Evolutionary conservation across 1,140 invertebrate species (phyloP), one percentile per base, ranked within the genome.

Genomic region (Drosophila tropicalis): DNA sequence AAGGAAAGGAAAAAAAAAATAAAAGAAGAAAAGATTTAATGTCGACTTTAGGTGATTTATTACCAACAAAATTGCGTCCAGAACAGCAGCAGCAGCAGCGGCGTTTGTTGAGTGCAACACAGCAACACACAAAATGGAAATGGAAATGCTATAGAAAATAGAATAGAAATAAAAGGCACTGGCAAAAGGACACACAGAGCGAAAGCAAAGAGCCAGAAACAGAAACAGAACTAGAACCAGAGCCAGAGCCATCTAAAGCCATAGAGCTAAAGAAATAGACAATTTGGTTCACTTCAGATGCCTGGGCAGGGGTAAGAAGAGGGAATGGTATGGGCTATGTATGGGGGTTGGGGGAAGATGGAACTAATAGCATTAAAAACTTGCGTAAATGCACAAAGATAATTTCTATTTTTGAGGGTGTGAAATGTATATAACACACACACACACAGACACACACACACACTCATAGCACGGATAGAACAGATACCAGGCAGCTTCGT

Each of bases 31-130:
- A 79, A 91, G 90, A 91, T 91, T 91, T 91, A 91, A 91, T 91
- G 90, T 91, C 90, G 90, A 91, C 90, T 91, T 91, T 91, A 74
- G 86, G 90, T 91, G 90, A 91, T 91, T 91, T 91, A 91, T 91
- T 91, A 87, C 90, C 78, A 90, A 89, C 81, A 91, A 91, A 91
- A 91, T 91, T 91, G 90, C 86, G 90, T 91, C 81, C 87, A 91
- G 74, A 76, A 72, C 78, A 71, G 63, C 76, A 36, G 64, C 57
- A 39, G 12, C 10, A 39, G 36, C 78, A 71, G 63, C 76, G 17
- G 64, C 64, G 67, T 72, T 68, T 67, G 82, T 86, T 78, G 78
- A 86, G 79, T 86, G 82, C 82, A 86, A 77, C 72, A 64, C 76
- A 70, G 63, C 66, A 47, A 47, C 44, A 51, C 22, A 47, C 64